Base-by-base conservation (phyloP, 2,113 vertebrate genomes). In the Zosterops japonicus region DNA sequence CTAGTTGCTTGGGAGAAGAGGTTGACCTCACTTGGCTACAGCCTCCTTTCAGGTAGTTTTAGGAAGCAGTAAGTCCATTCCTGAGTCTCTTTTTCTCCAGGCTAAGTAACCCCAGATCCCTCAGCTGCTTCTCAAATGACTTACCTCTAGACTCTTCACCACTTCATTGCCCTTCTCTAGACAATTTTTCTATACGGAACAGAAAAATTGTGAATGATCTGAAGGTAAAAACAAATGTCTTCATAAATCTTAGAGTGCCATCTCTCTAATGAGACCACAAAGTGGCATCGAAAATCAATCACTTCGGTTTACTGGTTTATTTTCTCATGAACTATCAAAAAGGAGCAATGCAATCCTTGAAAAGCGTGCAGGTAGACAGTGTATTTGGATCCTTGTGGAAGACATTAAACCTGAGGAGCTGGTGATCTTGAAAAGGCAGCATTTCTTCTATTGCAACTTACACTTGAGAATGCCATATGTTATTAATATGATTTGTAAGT, bases 341-440 rank as follows among this genome's bases (percentile, higher is more conserved):
- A 63, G 1, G 0, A 74, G 16, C 35, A 55, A 61, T 44, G 14
- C 0, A 0, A 64, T 33, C 1, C 0, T 59, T 70, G 39, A 61
- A 56, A 67, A 56, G 52, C 46, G 6, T 64, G 6, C 24, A 56
- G 56, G 9, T 68, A 59, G 21, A 22, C 53, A 16, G 8, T 47
- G 7, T 50, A 16, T 6, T 52, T 8, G 8, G 18, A 47, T 36
- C 12, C 31, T 33, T 72, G 19, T 0, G 0, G 27, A 89, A 83
- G 46, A 52, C 39, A 36, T 5, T 36, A 12, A 47, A 60, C 27
- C 33, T 64, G 50, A 79, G n/a, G 21, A 63, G 33, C 11, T 21
- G 6, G 42, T 85, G 39, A 47, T 86, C 39, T 55, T 60, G 44
- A 72, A 74, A 12, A 64, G n/a, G 11, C 12, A 0, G 0, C 6